Evolutionary conservation across 92 coral and sea anemone species (phyloP).

Genomic region (Porites lobata): DNA sequence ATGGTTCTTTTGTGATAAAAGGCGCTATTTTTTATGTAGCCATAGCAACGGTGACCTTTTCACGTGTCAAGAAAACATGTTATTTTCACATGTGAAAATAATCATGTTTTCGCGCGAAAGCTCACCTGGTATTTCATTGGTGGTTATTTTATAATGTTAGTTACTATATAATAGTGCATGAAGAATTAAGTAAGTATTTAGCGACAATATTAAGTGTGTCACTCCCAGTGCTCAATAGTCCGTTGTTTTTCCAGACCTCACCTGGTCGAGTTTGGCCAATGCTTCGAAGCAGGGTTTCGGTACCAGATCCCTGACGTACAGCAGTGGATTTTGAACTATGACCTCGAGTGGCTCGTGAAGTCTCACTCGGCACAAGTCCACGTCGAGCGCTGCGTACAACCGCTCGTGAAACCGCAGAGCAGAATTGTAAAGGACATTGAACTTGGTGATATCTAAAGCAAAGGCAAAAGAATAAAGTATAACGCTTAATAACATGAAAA

Average conservation of each 20-base stretch:
- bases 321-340: constrained; percentile 92
- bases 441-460: constrained; percentile 71
- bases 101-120: no score
- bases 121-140: no score
- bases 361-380: constrained; percentile 97
- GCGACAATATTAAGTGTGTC: background rate
- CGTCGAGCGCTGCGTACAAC: constrained; percentile 89
- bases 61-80: no score
- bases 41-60: no score
- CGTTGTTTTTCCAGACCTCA: constrained; percentile 3
- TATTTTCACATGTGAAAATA: no score
- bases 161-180: no score
- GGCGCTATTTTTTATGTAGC: no score
- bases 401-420: constrained; percentile 86
- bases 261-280: constrained; percentile 91
- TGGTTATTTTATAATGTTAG: no score
- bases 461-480: no score
- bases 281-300: constrained; percentile 95
- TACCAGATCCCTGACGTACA: constrained; percentile 97
- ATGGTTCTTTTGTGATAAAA: no score
- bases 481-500: no score
- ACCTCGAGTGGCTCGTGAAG: constrained; percentile 90
- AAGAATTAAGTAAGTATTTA: no score
- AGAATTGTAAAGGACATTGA: constrained; percentile 93
- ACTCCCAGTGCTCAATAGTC: background rate